Conservation (phyloP, 2,113 vertebrate genomes). For the Malurus cyaneus region DNA sequence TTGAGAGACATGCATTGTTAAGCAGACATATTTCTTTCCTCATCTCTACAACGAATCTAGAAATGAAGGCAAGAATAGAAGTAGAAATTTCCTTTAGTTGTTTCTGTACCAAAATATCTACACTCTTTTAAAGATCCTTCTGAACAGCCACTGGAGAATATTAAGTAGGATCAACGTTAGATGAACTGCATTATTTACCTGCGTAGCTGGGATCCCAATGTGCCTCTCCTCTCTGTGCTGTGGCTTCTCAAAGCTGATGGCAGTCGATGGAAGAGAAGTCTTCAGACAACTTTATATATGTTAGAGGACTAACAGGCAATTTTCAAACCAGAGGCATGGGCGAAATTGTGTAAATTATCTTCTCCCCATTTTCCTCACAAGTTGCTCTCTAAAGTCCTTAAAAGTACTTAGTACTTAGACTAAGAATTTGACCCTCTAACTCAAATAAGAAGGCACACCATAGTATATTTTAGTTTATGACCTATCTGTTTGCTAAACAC, state of each 20-base stretch:
- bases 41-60: not conserved
- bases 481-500: not conserved
- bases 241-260: not conserved
- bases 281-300: not conserved
- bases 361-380: not conserved
- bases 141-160: not conserved
- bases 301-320: not conserved
- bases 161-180: not conserved
- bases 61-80: not conserved
- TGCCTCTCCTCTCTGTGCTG: not conserved
- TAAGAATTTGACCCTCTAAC: not conserved
- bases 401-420: not conserved
- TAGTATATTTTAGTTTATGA: constrained; percentile 13
- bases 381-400: not conserved
- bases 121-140: not conserved
- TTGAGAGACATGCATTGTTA: not conserved
- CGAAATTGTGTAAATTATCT: not conserved
- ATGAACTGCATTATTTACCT: not conserved
- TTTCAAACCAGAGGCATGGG: not conserved
- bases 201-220: not conserved
- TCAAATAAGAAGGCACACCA: constrained; percentile 12
- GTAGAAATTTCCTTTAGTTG: not conserved
- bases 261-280: not conserved
- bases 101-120: not conserved
- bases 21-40: not conserved